Base-by-base conservation (phyloP, 2,888 invertebrate species). In the Heliconius ismenius region DNA sequence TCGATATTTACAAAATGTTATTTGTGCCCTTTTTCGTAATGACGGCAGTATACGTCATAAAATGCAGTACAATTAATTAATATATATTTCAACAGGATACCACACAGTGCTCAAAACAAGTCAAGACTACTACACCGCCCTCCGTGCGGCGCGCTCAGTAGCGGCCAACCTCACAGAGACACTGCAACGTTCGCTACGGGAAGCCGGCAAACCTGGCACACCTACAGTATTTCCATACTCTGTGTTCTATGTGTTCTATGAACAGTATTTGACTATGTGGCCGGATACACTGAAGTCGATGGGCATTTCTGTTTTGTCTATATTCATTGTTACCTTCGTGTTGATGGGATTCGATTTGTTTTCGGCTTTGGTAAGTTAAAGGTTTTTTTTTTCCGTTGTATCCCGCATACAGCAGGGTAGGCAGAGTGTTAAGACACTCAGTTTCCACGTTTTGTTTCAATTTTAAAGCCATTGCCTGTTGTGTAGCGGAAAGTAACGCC, bases 191-290 rank as follows among this genome's bases (percentile, higher is more conserved):
- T 95, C 96, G 80, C 87, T 96, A 1, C 91, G 89, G 74, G 91
- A 90, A 2, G 86, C 88, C 36, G 95, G 95, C 28, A 85, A 88
- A 76, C 90, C 88, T 63, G 82, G 84, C 0, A 91, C 92, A 0
- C 95, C 96, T 39, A 96, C 96, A 88, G 97, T 98, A 80, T 98
- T 98, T 89, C 97, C 98, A 0, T 98, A 99, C 93, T 98, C 97
- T 1, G 96, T 99, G 73, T 99, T 99, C 94, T 99, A 99, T 89
- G 99, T 99, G 39, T 99, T 98, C 94, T 99, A 99, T 89, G 99
- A 99, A 89, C 99, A 99, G 93, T 99, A 99, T 91, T 94, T 99
- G 81, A 98, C 98, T 13, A 98, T 99, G 96, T 98, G 98, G 97
- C 95, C 96, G 0, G 98, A 99, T 85, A 98, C 98, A 0, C 88